Conservation (phyloP, 2,888 invertebrate species). For the Brachyopa scutellaris region DNA sequence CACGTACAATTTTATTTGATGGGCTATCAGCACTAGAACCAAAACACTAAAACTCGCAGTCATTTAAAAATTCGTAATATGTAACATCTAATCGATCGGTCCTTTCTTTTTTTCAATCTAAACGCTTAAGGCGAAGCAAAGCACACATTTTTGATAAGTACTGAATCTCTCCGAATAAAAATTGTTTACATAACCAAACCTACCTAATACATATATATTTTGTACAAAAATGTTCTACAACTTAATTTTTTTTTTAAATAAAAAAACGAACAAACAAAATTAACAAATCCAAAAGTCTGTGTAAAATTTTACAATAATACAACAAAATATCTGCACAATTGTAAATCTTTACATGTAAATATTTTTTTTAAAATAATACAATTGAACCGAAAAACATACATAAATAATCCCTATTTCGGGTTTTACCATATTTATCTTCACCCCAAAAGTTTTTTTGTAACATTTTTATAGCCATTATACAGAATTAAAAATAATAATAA, state of each 20-base stretch:
- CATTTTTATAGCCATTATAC: slow-evolving; percentile 8
- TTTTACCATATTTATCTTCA: slow-evolving; percentile 24
- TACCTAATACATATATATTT: slow-evolving; percentile 60
- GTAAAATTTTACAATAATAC: slow-evolving; percentile 10
- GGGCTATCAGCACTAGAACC: too few species aligned
- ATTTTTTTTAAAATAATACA: slow-evolving; percentile 19
- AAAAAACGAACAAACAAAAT: slow-evolving; percentile 1
- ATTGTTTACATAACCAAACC: slow-evolving; percentile 44
- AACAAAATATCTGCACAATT: slow-evolving; percentile 42
- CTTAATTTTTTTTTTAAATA: slow-evolving; percentile 21
- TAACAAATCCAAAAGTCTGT: slow-evolving; percentile 38
- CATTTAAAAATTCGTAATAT: too few species aligned
- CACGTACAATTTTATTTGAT: too few species aligned
- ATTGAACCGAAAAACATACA: background rate
- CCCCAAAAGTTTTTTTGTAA: slow-evolving; percentile 38
- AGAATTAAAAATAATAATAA: background rate
- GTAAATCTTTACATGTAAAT: slow-evolving; percentile 47
- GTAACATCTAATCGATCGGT: too few species aligned
- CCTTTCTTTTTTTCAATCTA: too few species aligned
- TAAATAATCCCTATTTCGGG: slow-evolving; percentile 10
- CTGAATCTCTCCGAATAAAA: too few species aligned
- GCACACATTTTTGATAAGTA: too few species aligned
- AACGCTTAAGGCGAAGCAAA: too few species aligned
- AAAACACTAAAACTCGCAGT: too few species aligned
- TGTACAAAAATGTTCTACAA: slow-evolving; percentile 59